phyloP scores from a whole-genome alignment of 2,888 invertebrate species.

The Helobdella robusta region DNA sequence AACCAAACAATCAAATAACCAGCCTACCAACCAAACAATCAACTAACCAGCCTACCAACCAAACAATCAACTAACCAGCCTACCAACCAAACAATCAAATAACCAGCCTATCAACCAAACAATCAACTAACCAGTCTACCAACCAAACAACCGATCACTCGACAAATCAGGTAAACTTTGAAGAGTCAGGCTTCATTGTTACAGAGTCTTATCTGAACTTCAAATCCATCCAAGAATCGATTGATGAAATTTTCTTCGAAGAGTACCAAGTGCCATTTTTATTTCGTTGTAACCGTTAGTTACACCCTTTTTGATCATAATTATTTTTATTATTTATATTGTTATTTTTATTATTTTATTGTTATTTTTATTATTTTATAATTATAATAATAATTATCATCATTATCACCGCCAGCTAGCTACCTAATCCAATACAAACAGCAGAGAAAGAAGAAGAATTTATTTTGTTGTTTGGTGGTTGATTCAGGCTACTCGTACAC shows the following conservation, averaged over 20 bases:
- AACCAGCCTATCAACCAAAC: too few relatives aligned
- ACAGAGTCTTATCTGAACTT: conserved; percentile 94
- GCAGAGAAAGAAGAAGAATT: conserved; percentile 44
- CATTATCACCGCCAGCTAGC: conserved; percentile 53
- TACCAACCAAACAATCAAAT: too few relatives aligned
- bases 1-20: too few relatives aligned
- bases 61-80: too few relatives aligned
- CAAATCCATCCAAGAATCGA: conserved; percentile 77
- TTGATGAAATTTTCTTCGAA: conserved; percentile 92
- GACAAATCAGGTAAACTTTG: conserved; percentile 46
- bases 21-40: too few relatives aligned
- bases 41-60: too few relatives aligned
- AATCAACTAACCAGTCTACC: too few relatives aligned
- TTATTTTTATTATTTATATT: not conserved
- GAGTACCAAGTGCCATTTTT: conserved; percentile 83
- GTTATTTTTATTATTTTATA: conserved; percentile 5
- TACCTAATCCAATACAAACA: conserved; percentile 67
- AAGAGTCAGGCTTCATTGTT: conserved; percentile 69
- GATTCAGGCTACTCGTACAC: conserved; percentile 93
- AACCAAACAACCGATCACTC: too few relatives aligned
- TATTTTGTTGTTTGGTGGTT: conserved; percentile 65
- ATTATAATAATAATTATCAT: not conserved
- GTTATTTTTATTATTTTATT: not conserved
- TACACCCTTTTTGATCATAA: conserved; percentile 1
- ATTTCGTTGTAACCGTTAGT: conserved; percentile 61